A percentile compares a stretch with the other conserved stretches of the same genome.
Evolutionary conservation across 2,113 vertebrate genomes (phyloP).

Genomic region (Excalfactoria chinensis): DNA sequence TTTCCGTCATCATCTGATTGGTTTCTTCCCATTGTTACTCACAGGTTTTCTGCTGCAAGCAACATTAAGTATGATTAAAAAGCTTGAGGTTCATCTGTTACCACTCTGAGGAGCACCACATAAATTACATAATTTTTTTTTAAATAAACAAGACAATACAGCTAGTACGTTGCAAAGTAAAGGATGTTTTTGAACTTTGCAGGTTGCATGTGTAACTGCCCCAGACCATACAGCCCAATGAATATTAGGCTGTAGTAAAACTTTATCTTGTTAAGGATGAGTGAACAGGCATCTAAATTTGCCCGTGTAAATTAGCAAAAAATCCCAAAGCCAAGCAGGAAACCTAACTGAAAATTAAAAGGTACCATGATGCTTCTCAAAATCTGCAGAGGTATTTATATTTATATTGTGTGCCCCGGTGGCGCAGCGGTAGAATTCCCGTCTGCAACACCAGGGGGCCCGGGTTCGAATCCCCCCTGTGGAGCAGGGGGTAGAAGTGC

Average conservation of each 20-base stretch:
- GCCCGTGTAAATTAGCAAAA: not conserved
- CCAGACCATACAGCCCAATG: not conserved
- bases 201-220: not conserved
- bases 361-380: not conserved
- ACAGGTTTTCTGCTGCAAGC: not conserved
- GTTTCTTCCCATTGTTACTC: not conserved
- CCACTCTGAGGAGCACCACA: not conserved
- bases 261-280: not conserved
- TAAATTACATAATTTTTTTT: not conserved
- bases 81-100: not conserved
- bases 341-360: not conserved
- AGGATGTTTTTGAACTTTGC: not conserved
- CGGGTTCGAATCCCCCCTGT: too few species aligned
- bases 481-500: too few species aligned
- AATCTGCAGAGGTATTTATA: not conserved
- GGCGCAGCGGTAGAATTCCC: too few species aligned
- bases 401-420: too few species aligned
- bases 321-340: not conserved
- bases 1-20: not conserved
- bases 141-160: not conserved
- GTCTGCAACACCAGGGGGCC: too few species aligned
- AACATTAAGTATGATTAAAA: not conserved
- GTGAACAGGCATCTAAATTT: not conserved
- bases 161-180: not conserved
- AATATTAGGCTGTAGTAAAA: accelerated